These are phyloP conservation scores for Portevinia maculata DNA, from an alignment of 2,888 invertebrate species.

Conservation along the genomic window DNA sequence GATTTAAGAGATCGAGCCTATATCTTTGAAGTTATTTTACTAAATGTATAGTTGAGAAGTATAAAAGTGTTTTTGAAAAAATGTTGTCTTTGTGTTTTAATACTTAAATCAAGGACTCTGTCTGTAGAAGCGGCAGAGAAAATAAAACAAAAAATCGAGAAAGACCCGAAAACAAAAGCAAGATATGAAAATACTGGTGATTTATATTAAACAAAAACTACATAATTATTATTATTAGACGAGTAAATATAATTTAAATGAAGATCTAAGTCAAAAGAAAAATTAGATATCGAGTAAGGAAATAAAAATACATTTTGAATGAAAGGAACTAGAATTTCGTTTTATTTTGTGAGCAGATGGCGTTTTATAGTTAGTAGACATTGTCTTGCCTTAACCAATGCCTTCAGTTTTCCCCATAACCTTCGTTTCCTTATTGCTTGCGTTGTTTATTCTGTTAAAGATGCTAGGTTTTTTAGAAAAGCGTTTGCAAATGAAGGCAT, in stretches of 20 bases:
- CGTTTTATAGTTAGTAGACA: not conserved
- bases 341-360: not conserved
- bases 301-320: constrained; percentile 66
- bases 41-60: constrained; percentile 35
- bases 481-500: no score
- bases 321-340: constrained; percentile 6
- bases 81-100: constrained; percentile 34
- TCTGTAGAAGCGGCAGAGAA: constrained; percentile 7
- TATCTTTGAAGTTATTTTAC: constrained; percentile 31
- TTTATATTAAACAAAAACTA: constrained; percentile 49
- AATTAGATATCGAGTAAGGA: constrained; percentile 9
- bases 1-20: constrained; percentile 12
- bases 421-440: no score
- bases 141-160: not conserved
- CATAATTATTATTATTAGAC: constrained; percentile 25
- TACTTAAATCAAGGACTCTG: constrained; percentile 25
- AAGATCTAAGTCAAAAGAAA: constrained; percentile 25
- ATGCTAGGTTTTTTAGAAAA: no score
- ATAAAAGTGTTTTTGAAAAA: not conserved
- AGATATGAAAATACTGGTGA: constrained; percentile 58
- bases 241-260: constrained; percentile 15
- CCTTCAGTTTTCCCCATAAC: no score
- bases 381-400: no score
- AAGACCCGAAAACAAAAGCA: constrained; percentile 25
- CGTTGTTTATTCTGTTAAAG: no score